Conservation (phyloP, 2,797 vertebrate genomes). For the Mus minutoides region DNA sequence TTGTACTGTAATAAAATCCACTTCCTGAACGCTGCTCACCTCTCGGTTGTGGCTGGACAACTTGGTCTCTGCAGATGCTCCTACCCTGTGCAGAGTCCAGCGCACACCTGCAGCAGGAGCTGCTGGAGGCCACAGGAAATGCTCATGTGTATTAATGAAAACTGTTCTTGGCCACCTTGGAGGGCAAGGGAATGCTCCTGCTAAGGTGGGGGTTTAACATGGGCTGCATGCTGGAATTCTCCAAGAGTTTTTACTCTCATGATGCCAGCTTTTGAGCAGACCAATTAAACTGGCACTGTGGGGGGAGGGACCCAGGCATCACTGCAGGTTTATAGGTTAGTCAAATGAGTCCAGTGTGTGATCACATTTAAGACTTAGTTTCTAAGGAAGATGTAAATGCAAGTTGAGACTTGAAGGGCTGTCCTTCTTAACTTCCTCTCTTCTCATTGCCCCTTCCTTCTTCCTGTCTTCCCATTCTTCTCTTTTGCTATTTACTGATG, state of each 20-base stretch:
- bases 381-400: background rate
- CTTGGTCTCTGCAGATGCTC: background rate
- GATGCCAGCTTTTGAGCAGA: background rate
- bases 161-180: constrained; percentile 6
- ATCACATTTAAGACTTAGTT: background rate
- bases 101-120: constrained; percentile 66
- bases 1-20: constrained; percentile 70
- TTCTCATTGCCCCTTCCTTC: background rate
- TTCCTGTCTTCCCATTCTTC: background rate
- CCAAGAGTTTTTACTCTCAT: background rate
- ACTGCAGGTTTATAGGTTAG: background rate
- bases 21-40: constrained; percentile 46
- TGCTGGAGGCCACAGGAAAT: background rate
- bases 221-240: background rate
- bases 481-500: background rate
- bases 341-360: background rate
- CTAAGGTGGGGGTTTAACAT: background rate
- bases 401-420: background rate
- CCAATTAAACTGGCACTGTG: background rate
- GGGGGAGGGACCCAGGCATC: background rate
- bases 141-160: constrained; percentile 45
- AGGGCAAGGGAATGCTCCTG: background rate
- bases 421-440: background rate
- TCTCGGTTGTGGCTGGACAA: background rate
- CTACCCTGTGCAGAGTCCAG: background rate